Evolutionary conservation across 2,797 vertebrate species (phyloP).

Genomic region (Coracias cyanogaster): DNA sequence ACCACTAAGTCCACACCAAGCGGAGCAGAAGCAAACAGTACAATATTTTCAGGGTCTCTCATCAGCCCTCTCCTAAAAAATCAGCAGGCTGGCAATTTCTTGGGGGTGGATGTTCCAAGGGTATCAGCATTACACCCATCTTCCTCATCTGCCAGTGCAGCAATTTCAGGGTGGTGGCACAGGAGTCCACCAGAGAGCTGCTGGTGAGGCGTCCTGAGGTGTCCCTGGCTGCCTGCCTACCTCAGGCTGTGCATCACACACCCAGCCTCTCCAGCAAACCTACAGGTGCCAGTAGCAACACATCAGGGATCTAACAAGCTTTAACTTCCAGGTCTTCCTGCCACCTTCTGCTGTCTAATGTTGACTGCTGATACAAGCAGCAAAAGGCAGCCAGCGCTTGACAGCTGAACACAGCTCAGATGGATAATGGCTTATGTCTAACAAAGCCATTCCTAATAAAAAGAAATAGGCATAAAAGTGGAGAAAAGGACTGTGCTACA

Average conservation of each 20-base stretch:
- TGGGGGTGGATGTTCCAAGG: neutral
- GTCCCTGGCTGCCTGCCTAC: neutral
- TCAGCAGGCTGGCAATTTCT: neutral
- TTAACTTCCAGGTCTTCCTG: neutral
- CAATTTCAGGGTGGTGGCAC: neutral
- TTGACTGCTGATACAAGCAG: neutral
- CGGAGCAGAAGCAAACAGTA: neutral
- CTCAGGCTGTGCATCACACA: rapidly evolving
- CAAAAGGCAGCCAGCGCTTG: neutral
- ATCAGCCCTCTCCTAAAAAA: neutral
- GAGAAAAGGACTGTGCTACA: neutral
- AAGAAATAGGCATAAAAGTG: neutral
- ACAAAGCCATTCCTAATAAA: conserved; percentile 30
- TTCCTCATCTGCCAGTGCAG: rapidly evolving
- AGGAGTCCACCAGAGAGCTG: neutral
- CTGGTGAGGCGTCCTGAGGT: neutral
- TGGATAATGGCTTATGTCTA: neutral
- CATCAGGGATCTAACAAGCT: neutral
- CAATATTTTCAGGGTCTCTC: rapidly evolving
- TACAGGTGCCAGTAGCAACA: rapidly evolving
- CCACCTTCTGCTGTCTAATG: neutral
- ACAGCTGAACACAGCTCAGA: conserved; percentile 40
- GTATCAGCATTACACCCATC: rapidly evolving
- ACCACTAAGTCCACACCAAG: neutral
- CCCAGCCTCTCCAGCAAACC: neutral